These are phyloP conservation scores for Ariopsis seemanni DNA, from an alignment of 2,113 vertebrate species.

Conservation along the genomic window DNA sequence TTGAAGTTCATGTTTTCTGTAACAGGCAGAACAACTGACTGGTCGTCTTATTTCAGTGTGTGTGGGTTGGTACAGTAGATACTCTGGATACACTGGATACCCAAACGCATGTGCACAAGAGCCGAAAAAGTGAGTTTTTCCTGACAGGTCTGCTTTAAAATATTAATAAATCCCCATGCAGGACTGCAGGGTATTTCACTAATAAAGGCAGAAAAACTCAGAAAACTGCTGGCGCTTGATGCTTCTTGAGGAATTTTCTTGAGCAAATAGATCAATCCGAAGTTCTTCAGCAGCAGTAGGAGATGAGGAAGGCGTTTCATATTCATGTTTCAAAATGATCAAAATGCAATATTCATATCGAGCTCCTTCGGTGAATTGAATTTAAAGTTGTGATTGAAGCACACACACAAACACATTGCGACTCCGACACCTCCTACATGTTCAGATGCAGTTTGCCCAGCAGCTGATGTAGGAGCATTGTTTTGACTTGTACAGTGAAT, in stretches of 20 bases:
- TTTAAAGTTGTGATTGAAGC: neutral
- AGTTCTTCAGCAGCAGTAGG: neutral
- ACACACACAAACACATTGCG: neutral
- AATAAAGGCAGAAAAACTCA: neutral
- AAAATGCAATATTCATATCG: neutral
- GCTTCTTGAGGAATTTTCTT: neutral
- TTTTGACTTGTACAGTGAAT: neutral
- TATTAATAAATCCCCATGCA: neutral
- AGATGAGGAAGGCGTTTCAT: neutral
- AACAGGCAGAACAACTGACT: no score
- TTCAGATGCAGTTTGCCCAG: neutral
- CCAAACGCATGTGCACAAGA: no score
- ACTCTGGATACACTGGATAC: no score
- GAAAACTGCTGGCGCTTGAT: neutral
- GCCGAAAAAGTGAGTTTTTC: no score
- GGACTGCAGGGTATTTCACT: neutral
- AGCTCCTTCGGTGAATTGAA: neutral
- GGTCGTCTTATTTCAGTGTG: no score
- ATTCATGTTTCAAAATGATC: neutral
- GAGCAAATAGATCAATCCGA: neutral
- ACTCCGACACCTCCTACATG: neutral
- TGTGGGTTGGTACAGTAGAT: no score
- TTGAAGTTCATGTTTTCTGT: no score
- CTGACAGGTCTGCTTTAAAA: neutral
- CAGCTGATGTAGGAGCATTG: neutral